Conservation (phyloP, 30 jellyfish, hydroid and myxozoan genomes). For the Thelohanellus kitauei region DNA sequence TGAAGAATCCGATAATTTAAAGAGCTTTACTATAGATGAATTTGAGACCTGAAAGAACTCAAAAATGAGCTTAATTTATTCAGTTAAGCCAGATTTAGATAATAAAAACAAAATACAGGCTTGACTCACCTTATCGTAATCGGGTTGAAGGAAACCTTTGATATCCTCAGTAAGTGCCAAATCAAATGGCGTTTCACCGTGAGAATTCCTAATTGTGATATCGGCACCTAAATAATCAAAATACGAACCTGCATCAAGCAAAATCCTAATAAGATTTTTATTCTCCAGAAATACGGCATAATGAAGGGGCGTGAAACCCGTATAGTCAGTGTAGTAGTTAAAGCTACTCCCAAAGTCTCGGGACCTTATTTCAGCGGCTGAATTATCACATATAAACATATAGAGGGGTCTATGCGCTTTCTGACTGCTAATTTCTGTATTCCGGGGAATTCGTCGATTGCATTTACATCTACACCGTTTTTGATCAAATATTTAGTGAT, state of each 20-base stretch:
- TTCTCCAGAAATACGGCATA: slow-evolving; percentile 65
- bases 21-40: no score
- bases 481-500: slow-evolving; percentile 22
- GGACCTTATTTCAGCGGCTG: neutral
- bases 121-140: no score
- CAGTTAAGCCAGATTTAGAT: no score
- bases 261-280: slow-evolving; percentile 21
- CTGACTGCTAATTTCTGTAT: slow-evolving; percentile 38
- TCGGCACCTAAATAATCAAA: no score
- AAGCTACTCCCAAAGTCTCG: slow-evolving; percentile 25
- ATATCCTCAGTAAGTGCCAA: no score
- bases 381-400: neutral
- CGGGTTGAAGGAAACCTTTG: no score
- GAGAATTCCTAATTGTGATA: no score
- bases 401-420: slow-evolving; percentile 5
- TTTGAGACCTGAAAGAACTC: no score
- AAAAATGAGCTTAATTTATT: no score
- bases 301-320: slow-evolving; percentile 83
- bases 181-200: no score
- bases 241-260: slow-evolving; percentile 41
- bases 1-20: no score
- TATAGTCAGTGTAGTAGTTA: slow-evolving; percentile 30
- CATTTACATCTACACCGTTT: slow-evolving; percentile 56
- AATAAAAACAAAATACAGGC: no score
- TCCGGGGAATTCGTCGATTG: slow-evolving; percentile 23